Conservation (phyloP, 2,113 vertebrate genomes). For the Fregata magnificens region DNA sequence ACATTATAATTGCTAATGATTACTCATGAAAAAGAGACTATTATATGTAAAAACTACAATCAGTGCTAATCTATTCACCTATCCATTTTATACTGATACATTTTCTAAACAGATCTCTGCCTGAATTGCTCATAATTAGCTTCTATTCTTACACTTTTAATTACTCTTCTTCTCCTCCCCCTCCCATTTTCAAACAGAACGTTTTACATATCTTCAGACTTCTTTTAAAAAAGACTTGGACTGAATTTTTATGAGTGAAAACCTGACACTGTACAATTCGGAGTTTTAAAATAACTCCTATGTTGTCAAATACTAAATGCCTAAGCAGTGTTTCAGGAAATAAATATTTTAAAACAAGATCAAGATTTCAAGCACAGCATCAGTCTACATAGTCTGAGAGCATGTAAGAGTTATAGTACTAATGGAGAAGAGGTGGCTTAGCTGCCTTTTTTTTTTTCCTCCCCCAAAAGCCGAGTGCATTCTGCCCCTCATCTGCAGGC, state of each 20-base stretch:
- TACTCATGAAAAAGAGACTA: conserved; percentile 74
- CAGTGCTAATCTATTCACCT: conserved; percentile 72
- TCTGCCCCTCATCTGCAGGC: not conserved
- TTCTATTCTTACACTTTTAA: conserved; percentile 73
- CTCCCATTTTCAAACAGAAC: conserved; percentile 29
- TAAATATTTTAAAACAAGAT: conserved; percentile 44
- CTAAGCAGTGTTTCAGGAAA: conserved; percentile 15
- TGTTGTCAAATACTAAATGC: conserved; percentile 52
- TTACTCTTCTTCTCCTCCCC: conserved; percentile 36
- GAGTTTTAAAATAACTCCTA: conserved; percentile 5
- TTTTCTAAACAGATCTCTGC: conserved; percentile 72
- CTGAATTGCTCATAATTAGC: conserved; percentile 75
- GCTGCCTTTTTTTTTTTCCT: no score
- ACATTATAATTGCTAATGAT: conserved; percentile 78
- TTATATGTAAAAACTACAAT: conserved; percentile 75
- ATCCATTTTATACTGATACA: conserved; percentile 69
- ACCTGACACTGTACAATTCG: not conserved
- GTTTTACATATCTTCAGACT: not conserved
- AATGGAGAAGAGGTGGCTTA: not conserved
- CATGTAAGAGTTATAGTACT: not conserved
- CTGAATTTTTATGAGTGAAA: conserved; percentile 53
- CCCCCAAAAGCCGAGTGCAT: not conserved
- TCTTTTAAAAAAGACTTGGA: not conserved
- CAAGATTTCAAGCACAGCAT: not conserved
- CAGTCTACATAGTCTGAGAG: not conserved